Evolutionary conservation across 2,797 vertebrate species (phyloP).

Genomic region (Enteromius mattozi): DNA sequence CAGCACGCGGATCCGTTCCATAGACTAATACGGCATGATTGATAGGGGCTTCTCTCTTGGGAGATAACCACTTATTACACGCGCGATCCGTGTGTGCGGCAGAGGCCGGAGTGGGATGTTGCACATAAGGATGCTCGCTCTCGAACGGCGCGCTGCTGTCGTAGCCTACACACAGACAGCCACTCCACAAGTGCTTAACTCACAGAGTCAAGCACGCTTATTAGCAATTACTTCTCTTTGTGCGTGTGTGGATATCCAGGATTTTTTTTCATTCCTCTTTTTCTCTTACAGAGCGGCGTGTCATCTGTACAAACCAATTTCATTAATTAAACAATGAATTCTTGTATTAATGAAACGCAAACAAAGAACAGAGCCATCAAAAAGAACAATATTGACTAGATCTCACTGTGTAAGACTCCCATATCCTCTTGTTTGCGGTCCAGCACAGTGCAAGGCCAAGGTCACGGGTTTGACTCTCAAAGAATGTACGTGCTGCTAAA

Average conservation of each 20-base stretch:
- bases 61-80: constrained; percentile 57
- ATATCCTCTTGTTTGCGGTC: background rate
- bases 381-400: constrained; percentile 47
- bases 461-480: background rate
- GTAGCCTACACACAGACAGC: constrained; percentile 63
- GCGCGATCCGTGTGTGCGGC: constrained; percentile 33
- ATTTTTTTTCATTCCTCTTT: constrained; percentile 54
- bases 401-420: constrained; percentile 26
- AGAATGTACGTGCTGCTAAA: background rate
- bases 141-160: constrained; percentile 38
- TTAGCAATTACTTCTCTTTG: constrained; percentile 72
- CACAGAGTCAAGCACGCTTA: constrained; percentile 76
- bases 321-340: constrained; percentile 61
- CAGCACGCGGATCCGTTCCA: constrained; percentile 39
- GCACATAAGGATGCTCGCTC: constrained; percentile 51
- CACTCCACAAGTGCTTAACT: constrained; percentile 76
- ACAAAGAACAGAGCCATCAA: constrained; percentile 48
- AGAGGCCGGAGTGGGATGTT: constrained; percentile 46
- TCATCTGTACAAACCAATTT: constrained; percentile 53
- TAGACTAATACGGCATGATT: constrained; percentile 53
- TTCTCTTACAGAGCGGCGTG: constrained; percentile 39
- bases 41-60: constrained; percentile 48
- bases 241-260: constrained; percentile 60
- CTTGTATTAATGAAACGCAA: constrained; percentile 61
- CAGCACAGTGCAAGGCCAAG: background rate